Evolutionary conservation across 30 jellyfish, hydroid and myxozoan species (phyloP), one percentile per base, ranked within the genome.

Genomic region (Turritopsis dohrnii): DNA sequence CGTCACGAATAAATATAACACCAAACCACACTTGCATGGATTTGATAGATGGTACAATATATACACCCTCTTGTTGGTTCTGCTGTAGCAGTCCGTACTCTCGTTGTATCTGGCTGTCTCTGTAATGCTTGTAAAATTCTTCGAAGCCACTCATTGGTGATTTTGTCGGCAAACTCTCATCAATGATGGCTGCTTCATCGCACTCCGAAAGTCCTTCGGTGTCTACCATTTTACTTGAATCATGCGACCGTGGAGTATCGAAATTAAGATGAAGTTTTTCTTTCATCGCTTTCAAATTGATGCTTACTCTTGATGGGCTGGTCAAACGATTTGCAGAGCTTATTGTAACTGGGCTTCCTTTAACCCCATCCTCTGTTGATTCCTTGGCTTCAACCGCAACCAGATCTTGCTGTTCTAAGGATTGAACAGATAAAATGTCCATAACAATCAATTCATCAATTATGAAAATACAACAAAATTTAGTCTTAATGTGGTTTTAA

Each of bases 11-110:
- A 80, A 93, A 93, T 7, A 93, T 69, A 18, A 93, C 94, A 21
- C 98, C 98, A 54, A 88, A 83, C 98, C 98, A 93, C 7, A 93
- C 54, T 75, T 88, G 96, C 19, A 88, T 69, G 53, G 98, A 93
- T 71, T 88, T 88, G 52, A 85, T 23, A 24, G 98, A 93, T 21
- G 98, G 98, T n/a, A 88, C 77, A 25, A 93, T 96, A 71, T 93
- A 87, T 0, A 93, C 79, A 5, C 98, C 98, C 19, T 88, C 93
- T 21, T 88, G 86, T 29, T 71, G 88, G 54, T 93, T 81, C 31
- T 69, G 74, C 27, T 54, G 29, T 8, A 88, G 72, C 60, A 72
- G 71, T 26, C 84, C 80, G 23, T 88, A 84, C 53, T 93, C 98
- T 52, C 82, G 69, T 52, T 74, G 84, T 13, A 93, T 93, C 16